A percentile compares a stretch with the other conserved stretches of the same genome.
Evolutionary conservation across 2,797 vertebrate genomes (phyloP).

Genomic region (Trachurus trachurus): DNA sequence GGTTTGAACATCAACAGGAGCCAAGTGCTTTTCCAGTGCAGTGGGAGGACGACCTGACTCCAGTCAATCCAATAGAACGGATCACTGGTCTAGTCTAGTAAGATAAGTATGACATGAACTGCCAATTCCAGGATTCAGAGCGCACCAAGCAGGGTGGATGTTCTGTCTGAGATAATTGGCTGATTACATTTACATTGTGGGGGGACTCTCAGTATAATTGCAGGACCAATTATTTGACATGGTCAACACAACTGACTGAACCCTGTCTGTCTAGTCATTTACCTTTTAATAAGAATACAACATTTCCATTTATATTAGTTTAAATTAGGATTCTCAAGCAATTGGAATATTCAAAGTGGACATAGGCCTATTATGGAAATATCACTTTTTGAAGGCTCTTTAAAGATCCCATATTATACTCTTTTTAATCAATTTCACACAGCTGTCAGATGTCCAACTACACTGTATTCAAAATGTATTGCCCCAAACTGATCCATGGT

Average conservation of each 20-base stretch:
- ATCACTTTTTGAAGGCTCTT: too few species aligned
- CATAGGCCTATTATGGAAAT: too few species aligned
- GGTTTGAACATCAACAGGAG: neutral
- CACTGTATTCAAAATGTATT: too few species aligned
- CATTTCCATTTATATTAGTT: neutral
- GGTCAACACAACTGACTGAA: neutral
- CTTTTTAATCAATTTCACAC: too few species aligned
- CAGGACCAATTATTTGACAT: neutral
- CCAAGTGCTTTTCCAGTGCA: neutral
- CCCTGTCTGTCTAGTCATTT: too few species aligned
- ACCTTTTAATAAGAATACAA: neutral
- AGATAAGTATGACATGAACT: neutral
- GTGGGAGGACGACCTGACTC: neutral
- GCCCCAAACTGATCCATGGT: too few species aligned
- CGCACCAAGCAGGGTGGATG: neutral
- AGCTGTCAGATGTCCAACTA: too few species aligned
- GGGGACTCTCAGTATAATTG: neutral
- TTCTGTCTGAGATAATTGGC: too few species aligned
- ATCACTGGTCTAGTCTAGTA: neutral
- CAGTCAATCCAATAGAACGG: neutral
- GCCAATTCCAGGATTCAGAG: neutral
- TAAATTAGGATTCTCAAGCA: neutral
- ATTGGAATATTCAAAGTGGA: too few species aligned
- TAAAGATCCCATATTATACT: too few species aligned
- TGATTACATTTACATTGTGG: neutral